A percentile compares a stretch with the other conserved stretches of the same genome.
phyloP scores from a whole-genome alignment of 1,140 invertebrate species.

The Harpegnathos saltator region DNA sequence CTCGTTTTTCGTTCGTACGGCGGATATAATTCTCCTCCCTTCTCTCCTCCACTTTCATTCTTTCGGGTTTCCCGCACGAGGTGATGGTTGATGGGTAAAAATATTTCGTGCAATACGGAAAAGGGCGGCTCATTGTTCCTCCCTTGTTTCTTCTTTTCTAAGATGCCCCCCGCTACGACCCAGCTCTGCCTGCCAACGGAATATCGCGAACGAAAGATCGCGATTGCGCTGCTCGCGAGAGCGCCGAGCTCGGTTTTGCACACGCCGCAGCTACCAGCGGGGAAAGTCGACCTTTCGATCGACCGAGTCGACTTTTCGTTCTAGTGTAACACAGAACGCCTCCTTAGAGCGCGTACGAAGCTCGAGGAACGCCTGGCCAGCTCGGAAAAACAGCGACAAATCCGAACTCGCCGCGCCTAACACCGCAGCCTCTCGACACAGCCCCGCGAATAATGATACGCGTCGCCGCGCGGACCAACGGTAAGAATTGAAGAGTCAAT shows the following conservation, averaged over 20 bases:
- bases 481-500: conserved; percentile 25
- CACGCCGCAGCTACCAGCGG: background rate
- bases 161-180: background rate
- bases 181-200: conserved; percentile 41
- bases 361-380: too few relatives aligned
- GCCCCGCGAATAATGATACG: background rate
- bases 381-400: too few relatives aligned
- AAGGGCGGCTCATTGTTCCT: background rate
- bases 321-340: too few relatives aligned
- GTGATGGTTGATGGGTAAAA: background rate
- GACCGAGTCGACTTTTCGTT: background rate
- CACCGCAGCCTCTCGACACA: too few relatives aligned
- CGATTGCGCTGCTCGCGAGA: conserved; percentile 16
- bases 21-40: background rate
- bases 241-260: conserved; percentile 4
- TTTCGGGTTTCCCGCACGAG: background rate
- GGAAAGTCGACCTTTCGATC: background rate
- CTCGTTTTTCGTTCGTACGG: background rate
- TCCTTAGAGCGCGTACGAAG: too few relatives aligned
- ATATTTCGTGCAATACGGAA: background rate
- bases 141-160: background rate
- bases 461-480: background rate
- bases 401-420: too few relatives aligned
- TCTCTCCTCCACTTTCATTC: too few relatives aligned
- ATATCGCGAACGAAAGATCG: conserved; percentile 9